Base-by-base conservation (phyloP, 2,888 invertebrate genomes). In the Agrochola circellaris region DNA sequence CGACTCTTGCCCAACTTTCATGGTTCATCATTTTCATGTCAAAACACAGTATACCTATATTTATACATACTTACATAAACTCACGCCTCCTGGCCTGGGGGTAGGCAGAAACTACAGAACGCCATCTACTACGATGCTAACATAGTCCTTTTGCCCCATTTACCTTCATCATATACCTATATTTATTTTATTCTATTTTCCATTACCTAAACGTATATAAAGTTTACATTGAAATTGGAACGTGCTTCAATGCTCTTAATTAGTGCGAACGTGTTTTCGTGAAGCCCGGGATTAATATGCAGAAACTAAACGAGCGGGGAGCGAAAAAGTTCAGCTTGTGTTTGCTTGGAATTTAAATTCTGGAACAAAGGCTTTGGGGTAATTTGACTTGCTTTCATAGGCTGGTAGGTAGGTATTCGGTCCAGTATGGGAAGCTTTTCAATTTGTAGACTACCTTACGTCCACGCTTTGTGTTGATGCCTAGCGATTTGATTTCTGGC, bases 211-310 rank as follows among this genome's bases (percentile, higher is more conserved):
- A 45, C 51, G 51, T 26, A 71, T 42, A 26, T 30, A 15, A 51
- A 70, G 23, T 73, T 67, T 13, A 58, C 26, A 60, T 68, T 64
- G 11, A 75, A 79, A 45, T 68, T 51, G 34, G 68, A 68, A 82
- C 62, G 15, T 51, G 68, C 15, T 65, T 45, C 64, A 82, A 51
- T 58, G 51, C 30, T 84, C 61, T 54, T 68, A 72, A 72, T 84
- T 80, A 82, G 68, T 75, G n/a, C n/a, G 30, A 45, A 61, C 42
- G 64, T 75, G 67, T 82, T 67, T 73, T 70, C 23, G 45, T 65
- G 23, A 34, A 72, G 68, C 38, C n/a, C 17, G 61, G 42, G 38
- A 75, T 77, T 73, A 61, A 82, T 68, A 60, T 69, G 54, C 68
- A 65, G 54, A 64, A 75, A 70, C 64, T 75, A 80, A 84, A 73